Evolutionary conservation across 2,888 invertebrate species (phyloP).

Genomic region (Ornithoptera priamus): DNA sequence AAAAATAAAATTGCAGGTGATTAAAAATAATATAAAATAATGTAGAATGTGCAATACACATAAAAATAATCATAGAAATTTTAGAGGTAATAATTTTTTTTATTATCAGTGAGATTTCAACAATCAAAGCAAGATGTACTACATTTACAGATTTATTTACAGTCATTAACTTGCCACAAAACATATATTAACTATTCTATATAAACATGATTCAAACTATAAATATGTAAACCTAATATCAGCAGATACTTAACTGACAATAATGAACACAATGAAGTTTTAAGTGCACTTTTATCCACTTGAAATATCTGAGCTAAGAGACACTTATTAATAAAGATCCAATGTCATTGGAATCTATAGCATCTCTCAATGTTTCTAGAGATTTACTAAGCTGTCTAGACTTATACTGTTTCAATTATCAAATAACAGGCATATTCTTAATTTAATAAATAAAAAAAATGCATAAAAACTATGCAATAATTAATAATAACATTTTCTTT

Average conservation of each 20-base stretch:
- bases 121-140: too few species aligned
- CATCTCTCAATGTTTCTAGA: neutral
- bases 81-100: too few species aligned
- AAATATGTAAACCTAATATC: neutral
- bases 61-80: too few species aligned
- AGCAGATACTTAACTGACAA: neutral
- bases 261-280: constrained; percentile 1
- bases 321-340: constrained; percentile 1
- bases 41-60: too few species aligned
- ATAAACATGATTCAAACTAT: neutral
- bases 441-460: neutral
- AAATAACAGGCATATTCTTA: neutral
- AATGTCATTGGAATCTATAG: constrained; percentile 8
- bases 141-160: too few species aligned
- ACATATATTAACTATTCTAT: neutral
- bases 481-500: too few species aligned
- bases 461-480: neutral
- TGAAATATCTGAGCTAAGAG: constrained; percentile 10
- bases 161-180: neutral
- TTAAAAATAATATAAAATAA: too few species aligned
- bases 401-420: neutral
- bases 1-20: too few species aligned
- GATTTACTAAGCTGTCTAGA: neutral
- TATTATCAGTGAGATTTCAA: too few species aligned
- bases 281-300: constrained; percentile 10